Evolutionary conservation across 2,888 invertebrate species (phyloP).

Genomic region (Conistra vaccinii): DNA sequence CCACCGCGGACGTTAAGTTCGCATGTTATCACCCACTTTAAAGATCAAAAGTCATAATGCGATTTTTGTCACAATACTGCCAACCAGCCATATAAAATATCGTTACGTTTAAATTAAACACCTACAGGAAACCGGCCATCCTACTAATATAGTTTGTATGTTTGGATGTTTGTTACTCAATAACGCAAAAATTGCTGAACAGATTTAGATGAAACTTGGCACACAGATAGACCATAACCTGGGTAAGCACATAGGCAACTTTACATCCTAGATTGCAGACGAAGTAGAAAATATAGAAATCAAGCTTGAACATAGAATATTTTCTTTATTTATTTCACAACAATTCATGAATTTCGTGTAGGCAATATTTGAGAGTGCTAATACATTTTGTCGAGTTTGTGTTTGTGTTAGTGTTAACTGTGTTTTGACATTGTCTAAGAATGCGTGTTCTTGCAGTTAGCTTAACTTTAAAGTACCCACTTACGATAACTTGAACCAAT

Average conservation of each 20-base stretch:
- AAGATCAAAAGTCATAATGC: background rate
- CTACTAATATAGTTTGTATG: too few relatives aligned
- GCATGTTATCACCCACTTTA: background rate
- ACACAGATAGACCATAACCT: too few relatives aligned
- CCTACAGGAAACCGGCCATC: background rate
- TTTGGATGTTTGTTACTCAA: too few relatives aligned
- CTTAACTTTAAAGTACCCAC: background rate
- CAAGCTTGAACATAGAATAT: background rate
- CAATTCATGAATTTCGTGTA: background rate
- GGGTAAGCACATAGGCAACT: too few relatives aligned
- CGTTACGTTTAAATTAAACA: background rate
- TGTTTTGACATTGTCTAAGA: background rate
- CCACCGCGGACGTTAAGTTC: too few relatives aligned
- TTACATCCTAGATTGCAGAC: too few relatives aligned
- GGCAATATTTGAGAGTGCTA: too few relatives aligned
- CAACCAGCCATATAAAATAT: background rate
- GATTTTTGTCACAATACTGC: too few relatives aligned
- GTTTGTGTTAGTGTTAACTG: background rate
- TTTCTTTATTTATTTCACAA: background rate
- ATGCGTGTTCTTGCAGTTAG: conserved; percentile 1
- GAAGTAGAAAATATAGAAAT: background rate
- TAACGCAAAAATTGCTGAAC: too few relatives aligned
- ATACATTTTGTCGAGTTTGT: background rate
- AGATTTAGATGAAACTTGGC: too few relatives aligned
- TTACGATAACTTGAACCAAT: conserved; percentile 11